A percentile compares a stretch with the other conserved stretches of the same genome.
These are phyloP conservation scores for Hiodon tergisus DNA, from an alignment of 2,113 vertebrate species.

Conservation along the genomic window DNA sequence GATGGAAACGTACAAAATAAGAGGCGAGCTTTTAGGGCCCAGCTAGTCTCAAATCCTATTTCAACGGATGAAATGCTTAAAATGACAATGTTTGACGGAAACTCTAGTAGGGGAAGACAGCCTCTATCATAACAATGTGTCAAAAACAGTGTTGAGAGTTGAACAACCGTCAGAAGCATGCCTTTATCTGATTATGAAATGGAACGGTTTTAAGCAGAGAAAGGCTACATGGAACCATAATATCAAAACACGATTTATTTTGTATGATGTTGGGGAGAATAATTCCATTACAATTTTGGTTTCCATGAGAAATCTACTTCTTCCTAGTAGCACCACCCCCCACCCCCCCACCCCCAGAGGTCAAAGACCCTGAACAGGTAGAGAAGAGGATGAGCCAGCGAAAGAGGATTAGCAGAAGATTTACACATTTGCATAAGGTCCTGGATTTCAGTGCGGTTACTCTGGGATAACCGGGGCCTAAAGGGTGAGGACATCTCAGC, in stretches of 20 bases:
- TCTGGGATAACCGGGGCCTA: neutral
- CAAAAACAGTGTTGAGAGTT: too few relatives aligned
- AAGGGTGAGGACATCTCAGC: neutral
- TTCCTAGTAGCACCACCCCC: neutral
- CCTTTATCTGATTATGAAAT: too few relatives aligned
- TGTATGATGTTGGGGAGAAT: too few relatives aligned
- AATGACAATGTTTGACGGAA: neutral
- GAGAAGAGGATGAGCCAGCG: conserved; percentile 22
- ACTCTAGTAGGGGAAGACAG: neutral
- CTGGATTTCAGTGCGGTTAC: conserved; percentile 4
- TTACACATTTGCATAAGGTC: conserved; percentile 15
- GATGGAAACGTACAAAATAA: neutral
- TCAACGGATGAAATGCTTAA: neutral
- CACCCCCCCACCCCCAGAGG: conserved; percentile 6
- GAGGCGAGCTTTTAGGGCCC: neutral
- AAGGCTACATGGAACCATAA: too few relatives aligned
- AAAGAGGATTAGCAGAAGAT: conserved; percentile 32
- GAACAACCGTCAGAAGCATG: too few relatives aligned
- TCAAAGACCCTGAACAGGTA: conserved; percentile 26
- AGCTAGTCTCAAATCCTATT: neutral
- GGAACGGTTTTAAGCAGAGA: too few relatives aligned
- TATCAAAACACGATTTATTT: too few relatives aligned
- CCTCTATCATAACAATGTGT: neutral
- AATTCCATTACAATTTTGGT: neutral
- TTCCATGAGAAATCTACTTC: neutral